Evolutionary conservation across 35 echinoderm and acorn worm species (phyloP), one percentile per base, ranked within the genome.

Genomic region (Strongylocentrotus purpuratus): DNA sequence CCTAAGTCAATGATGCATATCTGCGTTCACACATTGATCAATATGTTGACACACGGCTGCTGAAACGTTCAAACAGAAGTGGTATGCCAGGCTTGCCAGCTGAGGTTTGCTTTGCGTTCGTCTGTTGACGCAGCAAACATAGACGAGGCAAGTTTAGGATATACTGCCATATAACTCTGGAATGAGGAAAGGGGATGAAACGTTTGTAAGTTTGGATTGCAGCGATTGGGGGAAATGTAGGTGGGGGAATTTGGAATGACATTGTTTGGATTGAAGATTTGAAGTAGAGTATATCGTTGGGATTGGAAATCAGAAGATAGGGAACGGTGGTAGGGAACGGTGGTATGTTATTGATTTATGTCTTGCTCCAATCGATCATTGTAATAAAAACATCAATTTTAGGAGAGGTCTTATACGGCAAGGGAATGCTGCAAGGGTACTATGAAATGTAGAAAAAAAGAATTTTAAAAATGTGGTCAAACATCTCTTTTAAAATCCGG

Each of bases 51-150:
- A 78, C 28, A 78, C 65, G 65, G 65, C 65, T 78, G 65, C 65
- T 78, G 65, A 78, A 78, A 78, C 65, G 65, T 78, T 78, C 65
- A 78, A 78, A 78, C 65, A 78, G 65, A 78, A 78, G 28, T 28
- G 65, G 65, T 78, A 78, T 78, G 65, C 65, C 65, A 78, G 65
- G 65, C 25, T 28, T 78, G 65, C 65, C 65, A 22, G 28, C 22
- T 28, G 7, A 55, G 65, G 65, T 78, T 78, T 78, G 28, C 20
- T 78, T 28, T 78, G 65, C 65, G 50, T 28, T 7, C 28, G 65
- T 78, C 20, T 78, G 25, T 78, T 78, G 18, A 78, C 65, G 65
- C 8, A 28, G 65, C 28, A 78, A 78, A 78, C 25, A 78, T 8
- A 28, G 65, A n/a, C 22, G 22, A 78, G 65, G 65, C 65, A 78